Evolutionary conservation across 2,888 invertebrate species (phyloP).

Genomic region (Polymixis flavicincta): DNA sequence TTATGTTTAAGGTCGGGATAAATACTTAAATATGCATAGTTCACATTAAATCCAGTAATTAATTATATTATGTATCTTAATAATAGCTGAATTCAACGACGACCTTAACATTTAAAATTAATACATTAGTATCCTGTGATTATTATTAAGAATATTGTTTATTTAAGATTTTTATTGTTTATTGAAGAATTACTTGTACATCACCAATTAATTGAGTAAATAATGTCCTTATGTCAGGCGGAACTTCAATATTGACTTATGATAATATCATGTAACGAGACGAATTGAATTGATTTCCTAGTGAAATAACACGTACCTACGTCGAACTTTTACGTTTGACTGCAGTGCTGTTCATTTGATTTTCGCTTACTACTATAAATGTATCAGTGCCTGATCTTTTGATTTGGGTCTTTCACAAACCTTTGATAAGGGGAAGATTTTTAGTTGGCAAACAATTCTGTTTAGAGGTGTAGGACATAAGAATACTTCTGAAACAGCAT

Average conservation of each 20-base stretch:
- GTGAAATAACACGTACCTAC: conserved; percentile 11
- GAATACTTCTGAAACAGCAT: neutral
- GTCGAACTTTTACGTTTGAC: conserved; percentile 1
- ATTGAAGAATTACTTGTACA: conserved; percentile 37
- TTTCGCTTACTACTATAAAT: neutral
- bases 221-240: conserved; percentile 47
- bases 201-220: conserved; percentile 53
- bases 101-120: conserved; percentile 56
- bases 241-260: conserved; percentile 62
- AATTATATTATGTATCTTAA: conserved; percentile 38
- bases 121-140: conserved; percentile 43
- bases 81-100: conserved; percentile 39
- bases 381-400: neutral
- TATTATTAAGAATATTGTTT: conserved; percentile 30
- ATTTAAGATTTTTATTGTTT: conserved; percentile 36
- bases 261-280: conserved; percentile 47
- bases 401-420: neutral
- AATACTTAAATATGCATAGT: conserved; percentile 11
- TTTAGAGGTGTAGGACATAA: neutral
- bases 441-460: neutral
- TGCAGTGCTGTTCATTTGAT: neutral
- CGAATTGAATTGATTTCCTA: conserved; percentile 20
- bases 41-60: conserved; percentile 35
- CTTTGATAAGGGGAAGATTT: neutral
- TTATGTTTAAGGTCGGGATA: conserved; percentile 32